Evolutionary conservation across 2,797 vertebrate genomes (phyloP).

Genomic region (Zonotrichia albicollis): DNA sequence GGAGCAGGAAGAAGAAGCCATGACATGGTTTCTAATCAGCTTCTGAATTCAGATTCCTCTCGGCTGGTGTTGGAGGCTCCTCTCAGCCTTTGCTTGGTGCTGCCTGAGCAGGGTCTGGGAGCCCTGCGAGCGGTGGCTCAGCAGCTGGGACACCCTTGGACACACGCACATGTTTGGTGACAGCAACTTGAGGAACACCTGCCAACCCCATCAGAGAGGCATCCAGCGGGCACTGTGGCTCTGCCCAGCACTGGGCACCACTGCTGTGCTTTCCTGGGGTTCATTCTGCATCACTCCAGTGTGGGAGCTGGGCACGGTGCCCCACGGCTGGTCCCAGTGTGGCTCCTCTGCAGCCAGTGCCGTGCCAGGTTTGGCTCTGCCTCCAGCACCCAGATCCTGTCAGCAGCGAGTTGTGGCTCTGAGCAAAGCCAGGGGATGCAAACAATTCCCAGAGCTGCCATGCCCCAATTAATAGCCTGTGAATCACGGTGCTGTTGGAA

Average conservation of each 20-base stretch:
- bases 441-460: constrained; percentile 34
- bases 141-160: background rate
- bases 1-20: constrained; percentile 38
- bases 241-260: background rate
- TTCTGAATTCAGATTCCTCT: constrained; percentile 7
- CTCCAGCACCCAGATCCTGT: background rate
- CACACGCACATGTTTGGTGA: accelerated
- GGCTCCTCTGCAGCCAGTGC: background rate
- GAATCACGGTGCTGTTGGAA: constrained; percentile 47
- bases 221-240: accelerated
- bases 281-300: accelerated
- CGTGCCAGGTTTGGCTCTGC: background rate
- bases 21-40: constrained; percentile 60
- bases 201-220: background rate
- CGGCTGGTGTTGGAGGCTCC: background rate
- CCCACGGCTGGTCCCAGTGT: accelerated
- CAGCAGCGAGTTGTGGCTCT: constrained; percentile 48
- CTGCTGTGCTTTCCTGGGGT: background rate
- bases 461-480: constrained; percentile 50
- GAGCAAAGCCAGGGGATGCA: constrained; percentile 40
- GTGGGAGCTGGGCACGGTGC: background rate
- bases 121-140: accelerated
- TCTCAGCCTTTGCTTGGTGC: background rate
- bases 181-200: background rate
- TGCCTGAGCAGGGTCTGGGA: background rate